Evolutionary conservation across 2,113 vertebrate species (phyloP).

Genomic region (Eudyptes chrysolophus): DNA sequence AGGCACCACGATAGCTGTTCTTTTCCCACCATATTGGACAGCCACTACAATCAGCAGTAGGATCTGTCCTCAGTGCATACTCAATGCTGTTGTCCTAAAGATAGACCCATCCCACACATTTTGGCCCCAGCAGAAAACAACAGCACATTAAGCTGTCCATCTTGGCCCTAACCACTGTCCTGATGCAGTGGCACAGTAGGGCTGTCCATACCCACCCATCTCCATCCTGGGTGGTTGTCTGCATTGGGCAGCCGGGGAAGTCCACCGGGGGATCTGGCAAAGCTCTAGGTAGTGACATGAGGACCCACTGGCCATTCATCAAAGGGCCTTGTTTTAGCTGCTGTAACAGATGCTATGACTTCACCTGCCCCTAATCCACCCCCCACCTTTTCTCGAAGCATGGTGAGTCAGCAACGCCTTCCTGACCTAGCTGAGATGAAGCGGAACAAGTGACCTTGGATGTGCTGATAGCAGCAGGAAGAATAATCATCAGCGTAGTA

Average conservation of each 20-base stretch:
- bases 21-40: neutral
- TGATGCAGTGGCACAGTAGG: neutral
- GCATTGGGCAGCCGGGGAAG: neutral
- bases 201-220: neutral
- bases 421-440: conserved; percentile 29
- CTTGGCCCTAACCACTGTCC: neutral
- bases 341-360: neutral
- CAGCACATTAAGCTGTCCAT: neutral
- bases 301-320: neutral
- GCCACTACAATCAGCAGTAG: neutral
- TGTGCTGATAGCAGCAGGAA: conserved; percentile 45
- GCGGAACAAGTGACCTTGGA: conserved; percentile 19
- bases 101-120: neutral
- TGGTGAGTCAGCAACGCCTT: conserved; percentile 42
- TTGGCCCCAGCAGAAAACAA: neutral
- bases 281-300: neutral
- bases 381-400: neutral
- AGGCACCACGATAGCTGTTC: accelerated
- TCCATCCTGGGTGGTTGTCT: neutral
- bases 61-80: neutral
- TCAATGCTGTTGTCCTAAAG: neutral
- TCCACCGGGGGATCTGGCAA: neutral
- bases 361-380: neutral
- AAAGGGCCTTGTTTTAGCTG: neutral
- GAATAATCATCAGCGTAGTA: neutral